Evolutionary conservation across 2,888 invertebrate genomes (phyloP).

Genomic region (Thumatha senex): DNA sequence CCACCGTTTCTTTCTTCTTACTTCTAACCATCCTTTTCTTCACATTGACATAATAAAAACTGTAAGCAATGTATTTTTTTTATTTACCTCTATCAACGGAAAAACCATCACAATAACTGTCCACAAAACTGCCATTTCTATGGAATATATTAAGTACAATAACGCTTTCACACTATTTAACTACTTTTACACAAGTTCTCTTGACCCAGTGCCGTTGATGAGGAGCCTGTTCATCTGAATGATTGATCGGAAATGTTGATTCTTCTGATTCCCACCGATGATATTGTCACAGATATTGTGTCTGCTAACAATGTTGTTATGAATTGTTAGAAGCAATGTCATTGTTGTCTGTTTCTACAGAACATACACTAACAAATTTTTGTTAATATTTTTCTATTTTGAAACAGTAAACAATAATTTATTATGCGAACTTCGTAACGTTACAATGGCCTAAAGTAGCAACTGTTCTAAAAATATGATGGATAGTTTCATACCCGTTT

Average conservation of each 20-base stretch:
- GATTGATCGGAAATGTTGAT: not conserved
- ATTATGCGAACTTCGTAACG: no score
- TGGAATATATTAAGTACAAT: not conserved
- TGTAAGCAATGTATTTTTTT: not conserved
- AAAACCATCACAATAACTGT: slow-evolving; percentile 1
- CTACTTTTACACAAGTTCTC: not conserved
- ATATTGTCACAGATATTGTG: not conserved
- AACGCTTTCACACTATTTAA: not conserved
- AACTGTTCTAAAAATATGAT: no score
- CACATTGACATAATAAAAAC: no score
- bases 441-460: no score
- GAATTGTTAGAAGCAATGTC: not conserved
- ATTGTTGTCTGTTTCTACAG: not conserved
- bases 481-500: no score
- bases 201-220: no score
- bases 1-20: no score
- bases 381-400: not conserved
- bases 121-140: not conserved
- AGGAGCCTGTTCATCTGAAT: not conserved
- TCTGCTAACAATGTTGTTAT: slow-evolving; percentile 9
- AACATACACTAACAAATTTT: not conserved
- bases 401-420: not conserved
- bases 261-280: slow-evolving; percentile 2
- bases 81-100: slow-evolving; percentile 5
- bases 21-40: no score